Conservation (phyloP, 2,888 invertebrate species). For the Trilocha varians region DNA sequence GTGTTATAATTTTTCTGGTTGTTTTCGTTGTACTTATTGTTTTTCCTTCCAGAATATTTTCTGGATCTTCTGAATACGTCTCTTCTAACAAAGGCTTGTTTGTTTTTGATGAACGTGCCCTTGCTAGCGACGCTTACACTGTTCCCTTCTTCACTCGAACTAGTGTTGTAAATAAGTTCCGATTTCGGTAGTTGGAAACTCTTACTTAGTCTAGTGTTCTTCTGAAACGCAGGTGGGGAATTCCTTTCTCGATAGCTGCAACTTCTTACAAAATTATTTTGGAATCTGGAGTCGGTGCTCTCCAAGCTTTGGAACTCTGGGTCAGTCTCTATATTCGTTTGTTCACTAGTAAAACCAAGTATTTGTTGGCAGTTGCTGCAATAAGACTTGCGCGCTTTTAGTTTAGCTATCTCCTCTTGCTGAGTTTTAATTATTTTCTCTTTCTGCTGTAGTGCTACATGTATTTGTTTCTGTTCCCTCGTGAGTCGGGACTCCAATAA, state of each 20-base stretch:
- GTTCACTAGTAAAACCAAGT: constrained; percentile 67
- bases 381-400: constrained; percentile 68
- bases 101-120: constrained; percentile 74
- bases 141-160: constrained; percentile 68
- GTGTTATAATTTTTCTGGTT: constrained; percentile 47
- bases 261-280: constrained; percentile 63
- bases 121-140: constrained; percentile 50
- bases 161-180: constrained; percentile 59
- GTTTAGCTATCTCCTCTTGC: constrained; percentile 77
- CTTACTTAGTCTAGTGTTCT: constrained; percentile 68
- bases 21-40: constrained; percentile 46
- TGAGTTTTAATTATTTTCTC: constrained; percentile 81
- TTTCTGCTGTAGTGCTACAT: constrained; percentile 78
- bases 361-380: constrained; percentile 68
- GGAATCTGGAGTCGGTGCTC: constrained; percentile 66
- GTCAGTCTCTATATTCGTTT: constrained; percentile 69
- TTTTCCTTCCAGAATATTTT: constrained; percentile 65
- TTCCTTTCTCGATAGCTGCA: constrained; percentile 67
- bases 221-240: constrained; percentile 65
- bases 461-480: constrained; percentile 82
- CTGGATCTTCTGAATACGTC: constrained; percentile 66
- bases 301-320: constrained; percentile 69
- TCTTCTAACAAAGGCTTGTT: constrained; percentile 66
- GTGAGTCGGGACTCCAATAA: constrained; percentile 81
- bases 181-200: constrained; percentile 67